These are phyloP conservation scores for Irena cyanogastra DNA, from an alignment of 2,113 vertebrate genomes.

Conservation along the genomic window DNA sequence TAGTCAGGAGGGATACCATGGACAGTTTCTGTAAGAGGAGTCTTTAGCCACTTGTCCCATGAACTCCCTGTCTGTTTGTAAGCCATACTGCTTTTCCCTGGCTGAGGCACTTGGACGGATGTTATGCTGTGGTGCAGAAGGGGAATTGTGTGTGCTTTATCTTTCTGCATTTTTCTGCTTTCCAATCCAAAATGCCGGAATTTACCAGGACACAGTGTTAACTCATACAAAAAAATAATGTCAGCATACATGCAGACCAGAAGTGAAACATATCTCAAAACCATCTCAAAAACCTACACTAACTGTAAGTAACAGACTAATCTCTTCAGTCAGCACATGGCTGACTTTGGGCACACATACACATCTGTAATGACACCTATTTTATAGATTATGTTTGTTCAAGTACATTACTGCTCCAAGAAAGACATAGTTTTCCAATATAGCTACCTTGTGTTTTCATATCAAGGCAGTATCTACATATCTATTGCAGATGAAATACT, in stretches of 20 bases:
- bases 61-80: background rate
- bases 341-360: background rate
- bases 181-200: background rate
- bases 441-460: background rate
- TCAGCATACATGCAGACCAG: background rate
- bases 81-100: background rate
- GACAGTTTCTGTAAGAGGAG: background rate
- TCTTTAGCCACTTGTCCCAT: background rate
- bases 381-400: background rate
- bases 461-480: background rate
- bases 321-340: background rate
- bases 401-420: background rate
- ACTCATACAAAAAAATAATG: background rate
- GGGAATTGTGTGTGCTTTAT: background rate
- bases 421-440: conserved; percentile 17
- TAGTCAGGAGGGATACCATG: background rate
- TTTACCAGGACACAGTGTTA: background rate
- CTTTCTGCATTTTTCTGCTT: background rate
- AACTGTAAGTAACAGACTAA: background rate
- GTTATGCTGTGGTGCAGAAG: background rate
- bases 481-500: background rate
- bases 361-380: background rate
- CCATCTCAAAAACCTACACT: background rate
- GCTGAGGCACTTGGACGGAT: background rate
- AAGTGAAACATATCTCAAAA: background rate